Evolutionary conservation across 2,888 invertebrate species (phyloP).

Genomic region (Abrostola tripartita): DNA sequence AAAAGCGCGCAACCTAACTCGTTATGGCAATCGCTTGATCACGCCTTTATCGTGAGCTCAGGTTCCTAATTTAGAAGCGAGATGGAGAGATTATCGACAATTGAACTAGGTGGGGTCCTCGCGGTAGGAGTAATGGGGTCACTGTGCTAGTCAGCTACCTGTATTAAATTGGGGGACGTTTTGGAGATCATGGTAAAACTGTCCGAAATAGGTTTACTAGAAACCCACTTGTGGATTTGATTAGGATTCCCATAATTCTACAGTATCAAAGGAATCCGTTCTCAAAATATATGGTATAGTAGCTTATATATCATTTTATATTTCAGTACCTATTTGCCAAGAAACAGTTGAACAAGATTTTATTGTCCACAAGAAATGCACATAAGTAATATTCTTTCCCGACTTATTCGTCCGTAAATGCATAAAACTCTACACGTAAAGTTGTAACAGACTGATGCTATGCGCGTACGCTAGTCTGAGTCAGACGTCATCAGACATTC

Average conservation of each 20-base stretch:
- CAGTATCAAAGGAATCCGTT: too few species aligned
- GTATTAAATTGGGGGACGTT: conserved; percentile 34
- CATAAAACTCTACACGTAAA: conserved; percentile 39
- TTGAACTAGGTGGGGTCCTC: conserved; percentile 67
- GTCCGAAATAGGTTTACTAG: conserved; percentile 4
- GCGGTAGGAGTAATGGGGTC: conserved; percentile 73
- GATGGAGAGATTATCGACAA: conserved; percentile 76
- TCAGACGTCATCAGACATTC: conserved; percentile 65
- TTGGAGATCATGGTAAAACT: conserved; percentile 19
- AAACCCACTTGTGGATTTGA: too few species aligned
- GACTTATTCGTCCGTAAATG: conserved; percentile 15
- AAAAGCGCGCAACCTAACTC: conserved; percentile 54
- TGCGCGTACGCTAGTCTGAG: conserved; percentile 57
- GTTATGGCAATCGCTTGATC: conserved; percentile 49
- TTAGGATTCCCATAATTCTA: too few species aligned
- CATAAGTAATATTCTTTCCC: not conserved
- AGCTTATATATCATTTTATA: too few species aligned
- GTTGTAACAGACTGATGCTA: conserved; percentile 50
- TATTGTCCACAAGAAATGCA: not conserved
- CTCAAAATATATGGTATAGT: too few species aligned
- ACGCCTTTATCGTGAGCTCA: conserved; percentile 70
- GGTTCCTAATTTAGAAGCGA: conserved; percentile 76
- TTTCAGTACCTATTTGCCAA: too few species aligned
- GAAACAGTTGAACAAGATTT: too few species aligned
- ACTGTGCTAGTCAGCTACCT: conserved; percentile 65